A percentile compares a stretch with the other conserved stretches of the same genome.
phyloP scores from a whole-genome alignment of 2,888 invertebrate species.

The Metellina segmentata region DNA sequence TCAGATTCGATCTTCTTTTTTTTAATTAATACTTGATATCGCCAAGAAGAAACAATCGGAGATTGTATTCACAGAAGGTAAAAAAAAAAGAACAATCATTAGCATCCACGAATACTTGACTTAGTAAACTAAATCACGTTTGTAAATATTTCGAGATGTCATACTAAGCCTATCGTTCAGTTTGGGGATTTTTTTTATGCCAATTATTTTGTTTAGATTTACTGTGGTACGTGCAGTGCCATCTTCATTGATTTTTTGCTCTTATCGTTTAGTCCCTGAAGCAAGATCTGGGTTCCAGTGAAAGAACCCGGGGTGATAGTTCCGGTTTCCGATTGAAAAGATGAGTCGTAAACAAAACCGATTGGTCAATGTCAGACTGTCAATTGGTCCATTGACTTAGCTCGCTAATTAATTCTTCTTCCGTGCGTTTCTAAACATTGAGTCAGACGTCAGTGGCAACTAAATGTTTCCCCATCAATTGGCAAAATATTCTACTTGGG shows the following conservation, averaged over 20 bases:
- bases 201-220: not conserved
- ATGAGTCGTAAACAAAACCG: not conserved
- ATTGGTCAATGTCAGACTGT: not conserved
- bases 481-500: no score
- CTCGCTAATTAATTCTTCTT: not conserved
- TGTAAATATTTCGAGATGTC: not conserved
- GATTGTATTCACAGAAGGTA: not conserved
- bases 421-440: no score
- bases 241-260: not conserved
- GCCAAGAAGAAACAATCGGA: not conserved
- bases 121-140: constrained; percentile 1
- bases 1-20: not conserved
- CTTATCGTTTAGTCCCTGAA: not conserved
- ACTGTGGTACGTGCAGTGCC: not conserved
- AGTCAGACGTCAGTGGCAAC: no score
- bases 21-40: not conserved
- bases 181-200: not conserved
- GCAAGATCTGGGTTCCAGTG: not conserved
- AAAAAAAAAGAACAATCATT: not conserved
- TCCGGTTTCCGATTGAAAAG: not conserved
- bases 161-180: not conserved
- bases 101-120: not conserved
- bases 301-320: not conserved
- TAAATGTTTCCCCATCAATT: no score
- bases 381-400: not conserved